A percentile compares a stretch with the other conserved stretches of the same genome.
phyloP scores from a whole-genome alignment of 2,888 invertebrate species.

The Platerodrilus igneus region DNA sequence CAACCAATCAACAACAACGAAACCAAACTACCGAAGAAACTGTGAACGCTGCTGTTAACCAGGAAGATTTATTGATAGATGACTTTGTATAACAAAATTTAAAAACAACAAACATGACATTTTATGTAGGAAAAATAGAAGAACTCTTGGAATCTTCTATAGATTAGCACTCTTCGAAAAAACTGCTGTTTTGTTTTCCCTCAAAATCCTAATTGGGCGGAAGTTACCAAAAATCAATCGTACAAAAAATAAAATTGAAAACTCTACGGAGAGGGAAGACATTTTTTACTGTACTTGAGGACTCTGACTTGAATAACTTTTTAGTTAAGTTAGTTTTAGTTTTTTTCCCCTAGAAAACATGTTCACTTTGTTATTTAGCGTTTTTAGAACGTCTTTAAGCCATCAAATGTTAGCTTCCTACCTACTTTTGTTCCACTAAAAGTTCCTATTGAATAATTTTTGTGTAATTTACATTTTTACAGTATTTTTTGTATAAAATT shows the following conservation, averaged over 20 bases:
- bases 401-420: neutral
- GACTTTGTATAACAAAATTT: constrained; percentile 1
- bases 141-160: neutral
- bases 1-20: no score
- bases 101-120: constrained; percentile 1
- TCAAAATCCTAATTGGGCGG: neutral
- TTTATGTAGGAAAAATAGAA: neutral
- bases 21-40: neutral
- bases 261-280: neutral
- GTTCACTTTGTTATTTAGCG: no score
- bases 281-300: no score
- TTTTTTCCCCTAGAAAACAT: no score
- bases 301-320: neutral
- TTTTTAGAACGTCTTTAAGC: neutral
- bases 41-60: no score
- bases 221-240: constrained; percentile 1
- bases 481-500: no score
- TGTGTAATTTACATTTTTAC: no score
- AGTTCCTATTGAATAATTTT: no score
- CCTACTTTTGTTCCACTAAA: no score
- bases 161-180: no score
- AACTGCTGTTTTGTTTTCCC: constrained; percentile 1
- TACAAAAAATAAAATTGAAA: constrained; percentile 4
- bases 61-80: neutral
- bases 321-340: no score